Evolutionary conservation across 2,113 vertebrate genomes (phyloP).

Genomic region (Rutilus rutilus): DNA sequence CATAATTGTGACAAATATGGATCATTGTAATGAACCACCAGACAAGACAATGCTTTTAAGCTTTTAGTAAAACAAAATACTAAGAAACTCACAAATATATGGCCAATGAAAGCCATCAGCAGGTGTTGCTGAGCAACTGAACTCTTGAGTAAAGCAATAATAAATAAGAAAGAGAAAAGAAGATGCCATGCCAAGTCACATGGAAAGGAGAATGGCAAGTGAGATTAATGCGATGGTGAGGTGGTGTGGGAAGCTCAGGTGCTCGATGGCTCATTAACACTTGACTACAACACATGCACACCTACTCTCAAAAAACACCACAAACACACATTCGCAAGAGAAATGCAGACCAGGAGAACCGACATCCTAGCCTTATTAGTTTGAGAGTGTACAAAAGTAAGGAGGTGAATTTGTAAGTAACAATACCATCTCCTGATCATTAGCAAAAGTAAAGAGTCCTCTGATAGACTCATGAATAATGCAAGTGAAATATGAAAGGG

Average conservation of each 20-base stretch:
- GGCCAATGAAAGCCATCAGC: background rate
- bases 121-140: conserved; percentile 39
- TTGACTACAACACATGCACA: background rate
- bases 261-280: conserved; percentile 19
- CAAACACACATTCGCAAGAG: background rate
- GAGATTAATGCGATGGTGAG: conserved; percentile 32
- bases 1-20: no score
- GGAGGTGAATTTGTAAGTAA: conserved; percentile 24
- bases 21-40: background rate
- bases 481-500: conserved; percentile 43
- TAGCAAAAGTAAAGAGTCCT: conserved; percentile 33
- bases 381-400: background rate
- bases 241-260: conserved; percentile 26
- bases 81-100: background rate
- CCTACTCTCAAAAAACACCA: background rate
- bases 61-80: background rate
- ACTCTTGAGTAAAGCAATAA: conserved; percentile 4
- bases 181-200: background rate
- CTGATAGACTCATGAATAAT: conserved; percentile 44
- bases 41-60: background rate
- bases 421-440: conserved; percentile 29
- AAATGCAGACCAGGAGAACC: background rate
- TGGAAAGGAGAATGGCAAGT: conserved; percentile 1
- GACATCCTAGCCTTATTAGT: background rate
- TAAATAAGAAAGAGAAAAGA: conserved; percentile 1